Evolutionary conservation across 2,888 invertebrate species (phyloP).

Genomic region (Leptinotarsa haldemani): DNA sequence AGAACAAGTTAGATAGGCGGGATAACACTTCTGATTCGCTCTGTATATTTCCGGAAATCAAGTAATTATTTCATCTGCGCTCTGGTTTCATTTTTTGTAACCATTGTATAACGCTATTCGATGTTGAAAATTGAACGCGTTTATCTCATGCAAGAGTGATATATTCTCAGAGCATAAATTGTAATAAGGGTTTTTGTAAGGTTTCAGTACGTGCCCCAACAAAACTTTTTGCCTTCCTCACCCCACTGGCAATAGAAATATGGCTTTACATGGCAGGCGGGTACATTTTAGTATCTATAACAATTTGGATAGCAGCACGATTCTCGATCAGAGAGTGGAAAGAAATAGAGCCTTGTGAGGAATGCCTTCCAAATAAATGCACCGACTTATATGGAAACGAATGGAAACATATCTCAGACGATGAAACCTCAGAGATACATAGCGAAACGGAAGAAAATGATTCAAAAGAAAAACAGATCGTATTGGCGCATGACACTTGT

Average conservation of each 20-base stretch:
- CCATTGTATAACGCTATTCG: no score
- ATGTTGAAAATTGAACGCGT: no score
- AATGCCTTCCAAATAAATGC: constrained; percentile 64
- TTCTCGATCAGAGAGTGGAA: constrained; percentile 89
- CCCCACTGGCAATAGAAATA: constrained; percentile 85
- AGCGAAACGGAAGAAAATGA: constrained; percentile 46
- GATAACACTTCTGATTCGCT: no score
- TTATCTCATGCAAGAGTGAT: no score
- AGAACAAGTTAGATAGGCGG: no score
- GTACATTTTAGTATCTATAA: constrained; percentile 82
- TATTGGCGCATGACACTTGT: constrained; percentile 26
- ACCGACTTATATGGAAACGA: constrained; percentile 57
- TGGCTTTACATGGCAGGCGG: constrained; percentile 85
- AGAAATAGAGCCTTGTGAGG: constrained; percentile 70
- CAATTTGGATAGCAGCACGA: constrained; percentile 86
- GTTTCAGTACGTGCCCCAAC: constrained; percentile 65
- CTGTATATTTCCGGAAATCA: no score
- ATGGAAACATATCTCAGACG: constrained; percentile 49
- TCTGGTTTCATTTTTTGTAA: no score
- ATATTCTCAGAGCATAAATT: background rate
- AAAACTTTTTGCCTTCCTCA: constrained; percentile 85
- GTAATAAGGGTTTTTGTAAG: constrained; percentile 37
- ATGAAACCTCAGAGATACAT: constrained; percentile 56
- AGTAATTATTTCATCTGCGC: no score
- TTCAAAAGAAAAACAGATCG: constrained; percentile 24